A percentile compares a stretch with the other conserved stretches of the same genome.
These are phyloP conservation scores for Atopsyche davidsoni DNA, from an alignment of 1,140 invertebrate genomes.

Conservation along the genomic window DNA sequence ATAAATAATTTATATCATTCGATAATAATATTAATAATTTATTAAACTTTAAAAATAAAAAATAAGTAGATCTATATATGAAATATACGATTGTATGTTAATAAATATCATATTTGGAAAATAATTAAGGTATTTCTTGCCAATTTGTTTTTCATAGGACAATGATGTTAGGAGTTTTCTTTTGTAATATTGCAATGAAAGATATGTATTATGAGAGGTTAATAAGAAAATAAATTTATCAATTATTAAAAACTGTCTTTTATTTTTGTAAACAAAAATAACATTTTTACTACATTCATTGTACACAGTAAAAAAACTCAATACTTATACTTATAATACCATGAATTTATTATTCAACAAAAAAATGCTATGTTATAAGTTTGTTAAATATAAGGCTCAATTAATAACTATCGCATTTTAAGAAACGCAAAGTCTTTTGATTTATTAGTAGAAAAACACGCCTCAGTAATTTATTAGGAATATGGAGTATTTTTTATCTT, in stretches of 20 bases:
- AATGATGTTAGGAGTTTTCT: slow-evolving; percentile 19
- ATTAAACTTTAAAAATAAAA: slow-evolving; percentile 23
- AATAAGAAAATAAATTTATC: slow-evolving; percentile 31
- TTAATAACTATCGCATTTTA: no score
- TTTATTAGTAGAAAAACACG: no score
- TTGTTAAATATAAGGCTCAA: no score
- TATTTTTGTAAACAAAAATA: slow-evolving; percentile 13
- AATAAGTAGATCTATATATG: slow-evolving; percentile 28
- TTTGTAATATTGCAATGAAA: slow-evolving; percentile 28
- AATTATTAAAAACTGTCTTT: slow-evolving; percentile 23
- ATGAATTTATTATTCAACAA: no score
- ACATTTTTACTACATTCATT: no score
- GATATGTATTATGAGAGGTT: slow-evolving; percentile 30
- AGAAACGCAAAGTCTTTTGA: no score
- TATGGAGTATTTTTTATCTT: no score
- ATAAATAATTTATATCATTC: slow-evolving; percentile 29
- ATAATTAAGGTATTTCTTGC: slow-evolving; percentile 26
- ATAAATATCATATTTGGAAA: slow-evolving; percentile 25
- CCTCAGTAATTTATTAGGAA: no score
- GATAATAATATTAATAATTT: slow-evolving; percentile 30
- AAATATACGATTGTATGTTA: slow-evolving; percentile 26
- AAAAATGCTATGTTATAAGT: no score
- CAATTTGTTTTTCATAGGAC: slow-evolving; percentile 24
- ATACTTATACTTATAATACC: no score
- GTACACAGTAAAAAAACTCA: no score